Evolutionary conservation across 2,797 vertebrate genomes (phyloP), one percentile per base, ranked within the genome.

Genomic region (Thunnus albacares): DNA sequence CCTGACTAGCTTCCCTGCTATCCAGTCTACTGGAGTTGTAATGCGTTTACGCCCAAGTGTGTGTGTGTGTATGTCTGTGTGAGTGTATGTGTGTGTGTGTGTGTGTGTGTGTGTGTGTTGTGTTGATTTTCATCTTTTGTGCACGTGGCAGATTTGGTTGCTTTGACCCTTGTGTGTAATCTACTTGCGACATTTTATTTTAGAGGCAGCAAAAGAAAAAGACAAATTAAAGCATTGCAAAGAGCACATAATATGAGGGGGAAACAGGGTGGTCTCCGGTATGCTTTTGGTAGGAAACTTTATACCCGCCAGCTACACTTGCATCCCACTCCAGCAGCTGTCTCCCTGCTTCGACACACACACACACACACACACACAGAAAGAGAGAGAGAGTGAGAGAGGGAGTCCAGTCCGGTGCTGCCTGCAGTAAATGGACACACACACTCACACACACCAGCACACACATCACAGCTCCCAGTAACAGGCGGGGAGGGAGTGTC

Each of bases 271-370:
- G 85, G 80, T 86, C 86, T 81, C 58, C 49, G 80, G 69, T 80
- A 51, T 76, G 83, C 79, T 53, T 89, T 79, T 64, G 80, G 69
- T 82, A 79, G 80, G 91, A 93, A 94, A 95, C 92, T 92, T 91
- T 89, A 94, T 86, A 92, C 89, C 87, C 85, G 74, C 63, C 86
- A 87, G 91, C 86, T 75, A 84, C 84, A 86, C 89, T 88, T 88
- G 84, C 87, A 91, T 90, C 89, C 90, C 86, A 79, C 81, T 83
- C 82, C 87, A 82, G 87, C 93, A 94, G 93, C 89, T 94, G 94
- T 93, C 92, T 88, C 76, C 20, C 59, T 69, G 70, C 79, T 76
- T 89, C 43, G 71, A 83, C 81, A 72, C 82, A 74, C 67, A 81
- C 70, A 71, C 72, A 65, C 67, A 77, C 18, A 49, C 18, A 49